Conservation (phyloP, 2,113 vertebrate genomes). For the Cygnus buccinator region DNA sequence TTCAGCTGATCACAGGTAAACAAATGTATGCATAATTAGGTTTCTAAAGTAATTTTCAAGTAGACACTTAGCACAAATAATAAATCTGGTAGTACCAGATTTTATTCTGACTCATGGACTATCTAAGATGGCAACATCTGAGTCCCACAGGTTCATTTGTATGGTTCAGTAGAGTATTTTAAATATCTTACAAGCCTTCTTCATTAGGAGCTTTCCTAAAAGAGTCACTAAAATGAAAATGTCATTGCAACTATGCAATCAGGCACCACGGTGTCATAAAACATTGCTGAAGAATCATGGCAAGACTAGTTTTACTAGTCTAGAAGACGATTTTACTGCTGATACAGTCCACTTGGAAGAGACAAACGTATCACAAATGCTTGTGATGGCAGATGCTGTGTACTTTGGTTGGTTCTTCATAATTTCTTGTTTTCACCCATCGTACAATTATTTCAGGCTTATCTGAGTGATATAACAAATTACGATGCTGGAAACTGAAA, state of each 20-base stretch:
- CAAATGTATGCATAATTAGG: constrained; percentile 56
- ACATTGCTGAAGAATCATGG: background rate
- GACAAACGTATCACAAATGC: background rate
- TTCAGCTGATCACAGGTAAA: constrained; percentile 61
- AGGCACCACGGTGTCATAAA: background rate
- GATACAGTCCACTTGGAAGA: background rate
- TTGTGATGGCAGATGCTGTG: background rate
- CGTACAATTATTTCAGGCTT: background rate
- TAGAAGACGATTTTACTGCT: background rate
- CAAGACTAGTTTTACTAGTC: constrained; percentile 22
- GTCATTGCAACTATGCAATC: background rate
- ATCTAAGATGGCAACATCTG: constrained; percentile 37
- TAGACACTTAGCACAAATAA: constrained; percentile 56
- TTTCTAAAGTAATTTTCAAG: constrained; percentile 35
- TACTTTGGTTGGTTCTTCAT: background rate
- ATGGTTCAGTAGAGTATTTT: constrained; percentile 33
- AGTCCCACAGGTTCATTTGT: constrained; percentile 63
- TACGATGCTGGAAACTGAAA: background rate
- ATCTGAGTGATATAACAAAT: background rate
- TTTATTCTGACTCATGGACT: constrained; percentile 56
- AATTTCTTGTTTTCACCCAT: background rate
- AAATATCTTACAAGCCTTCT: constrained; percentile 19
- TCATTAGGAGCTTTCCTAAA: background rate
- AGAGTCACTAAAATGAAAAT: constrained; percentile 28
- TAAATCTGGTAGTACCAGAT: constrained; percentile 54